Base-by-base conservation (phyloP, 2,797 vertebrate species). In the Staurois parvus region DNA sequence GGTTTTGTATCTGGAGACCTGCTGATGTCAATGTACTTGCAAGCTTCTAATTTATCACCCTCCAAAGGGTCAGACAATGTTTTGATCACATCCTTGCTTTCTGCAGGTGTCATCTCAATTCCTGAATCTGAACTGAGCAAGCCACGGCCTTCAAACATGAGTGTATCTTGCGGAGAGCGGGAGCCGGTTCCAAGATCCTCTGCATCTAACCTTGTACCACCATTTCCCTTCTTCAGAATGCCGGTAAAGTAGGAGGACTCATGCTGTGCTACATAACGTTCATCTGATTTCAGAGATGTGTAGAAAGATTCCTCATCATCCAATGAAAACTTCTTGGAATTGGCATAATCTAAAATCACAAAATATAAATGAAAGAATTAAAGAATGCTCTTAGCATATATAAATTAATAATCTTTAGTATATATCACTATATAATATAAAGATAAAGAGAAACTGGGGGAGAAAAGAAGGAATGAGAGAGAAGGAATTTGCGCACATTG, bases 21-120 rank as follows among this genome's bases (percentile, higher is more conserved):
- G 86, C 95, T 96, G 89, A 99, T 97, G 89, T 99, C 98, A 94
- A 99, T 99, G 92, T 99, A 99, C 93, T 97, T 99, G 91, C 95
- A 98, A 85, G 94, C 92, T 89, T 99, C 97, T 64, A 92, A 93
- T 94, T 98, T 98, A 90, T 97, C 95, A 59, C 94, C 94, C 81
- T 94, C 93, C 81, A 93, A 89, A 72, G 94, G 93, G 66, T 94
- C 94, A 10, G 90, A 92, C 89, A 97, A 93, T 83, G 94, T 96
- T 91, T 95, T 97, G 30, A 95, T 92, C 26, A 96, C 90, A 67
- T 98, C 96, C 0, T 94, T 92, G 7, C 90, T 91, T 89, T 96
- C 95, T 89, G 93, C 94, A 2, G 97, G 96, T 74, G 96, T 96
- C 95, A 95, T 97, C 92, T 96, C 97, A 88, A 96, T 96, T 90